These are phyloP conservation scores for Zaprionus lachaisei DNA, from an alignment of 1,140 invertebrate species.

Conservation along the genomic window DNA sequence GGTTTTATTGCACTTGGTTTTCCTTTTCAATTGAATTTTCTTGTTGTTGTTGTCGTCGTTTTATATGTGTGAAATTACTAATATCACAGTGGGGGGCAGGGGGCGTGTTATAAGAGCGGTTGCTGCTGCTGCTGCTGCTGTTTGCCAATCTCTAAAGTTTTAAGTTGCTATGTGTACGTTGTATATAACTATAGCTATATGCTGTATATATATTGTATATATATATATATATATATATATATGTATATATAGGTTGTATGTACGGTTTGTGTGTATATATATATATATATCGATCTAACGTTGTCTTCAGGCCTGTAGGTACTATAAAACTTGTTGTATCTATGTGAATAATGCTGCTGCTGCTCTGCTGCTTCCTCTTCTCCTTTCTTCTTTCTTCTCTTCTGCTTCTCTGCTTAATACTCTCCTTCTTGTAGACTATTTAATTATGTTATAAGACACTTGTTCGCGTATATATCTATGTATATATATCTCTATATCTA, in stretches of 20 bases:
- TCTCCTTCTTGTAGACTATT: conserved; percentile 45
- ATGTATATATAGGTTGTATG: conserved; percentile 53
- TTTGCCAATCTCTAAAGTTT: conserved; percentile 29
- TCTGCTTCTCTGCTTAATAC: conserved; percentile 25
- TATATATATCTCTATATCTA: conserved; percentile 36
- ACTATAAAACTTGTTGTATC: conserved; percentile 70
- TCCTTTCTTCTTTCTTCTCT: conserved; percentile 32
- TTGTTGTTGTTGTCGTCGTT: conserved; percentile 7
- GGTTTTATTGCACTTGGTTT: conserved; percentile 68
- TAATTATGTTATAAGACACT: conserved; percentile 75
- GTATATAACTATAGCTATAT: conserved; percentile 29
- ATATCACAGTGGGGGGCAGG: conserved; percentile 71
- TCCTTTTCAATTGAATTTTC: conserved; percentile 21
- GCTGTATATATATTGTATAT: conserved; percentile 38
- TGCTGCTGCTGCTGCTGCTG: conserved; percentile 20
- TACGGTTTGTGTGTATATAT: conserved; percentile 39
- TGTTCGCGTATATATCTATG: conserved; percentile 69
- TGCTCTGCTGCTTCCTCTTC: conserved; percentile 16
- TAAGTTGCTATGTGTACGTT: conserved; percentile 32
- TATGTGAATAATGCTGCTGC: conserved; percentile 64
- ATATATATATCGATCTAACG: conserved; percentile 67
- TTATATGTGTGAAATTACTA: conserved; percentile 75
- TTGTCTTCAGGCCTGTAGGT: conserved; percentile 79
- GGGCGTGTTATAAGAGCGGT: conserved; percentile 35
- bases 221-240: conserved; percentile 50